Evolutionary conservation across 1,140 invertebrate species (phyloP).

Genomic region (Calosoma granatense): DNA sequence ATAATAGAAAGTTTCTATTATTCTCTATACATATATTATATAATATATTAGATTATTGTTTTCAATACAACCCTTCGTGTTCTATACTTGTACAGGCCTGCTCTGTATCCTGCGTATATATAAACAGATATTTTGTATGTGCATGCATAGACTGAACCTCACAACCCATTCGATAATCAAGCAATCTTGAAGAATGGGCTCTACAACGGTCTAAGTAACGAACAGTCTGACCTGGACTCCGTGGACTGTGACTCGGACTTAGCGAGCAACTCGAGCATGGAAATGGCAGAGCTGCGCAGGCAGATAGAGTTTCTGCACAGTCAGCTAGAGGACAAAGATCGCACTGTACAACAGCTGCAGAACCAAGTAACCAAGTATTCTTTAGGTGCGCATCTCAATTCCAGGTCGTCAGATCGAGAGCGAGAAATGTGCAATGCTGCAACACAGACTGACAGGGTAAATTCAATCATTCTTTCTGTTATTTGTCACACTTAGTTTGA

Average conservation of each 20-base stretch:
- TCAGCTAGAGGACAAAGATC: conserved; percentile 62
- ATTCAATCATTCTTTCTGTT: neutral
- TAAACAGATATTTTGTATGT: neutral
- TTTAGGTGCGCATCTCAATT: conserved; percentile 7
- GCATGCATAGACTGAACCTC: conserved; percentile 60
- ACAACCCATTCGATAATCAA: conserved; percentile 72
- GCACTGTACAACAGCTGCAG: conserved; percentile 54
- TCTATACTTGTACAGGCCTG: too few relatives aligned
- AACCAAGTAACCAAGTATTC: conserved; percentile 36
- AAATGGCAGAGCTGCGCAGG: conserved; percentile 63
- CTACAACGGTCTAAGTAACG: conserved; percentile 43
- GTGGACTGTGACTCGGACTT: conserved; percentile 36
- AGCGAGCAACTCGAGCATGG: conserved; percentile 43
- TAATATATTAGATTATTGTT: too few relatives aligned
- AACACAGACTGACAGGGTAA: conserved; percentile 63
- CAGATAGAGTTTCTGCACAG: conserved; percentile 69
- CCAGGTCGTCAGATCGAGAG: neutral
- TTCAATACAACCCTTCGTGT: too few relatives aligned
- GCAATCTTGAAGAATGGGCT: conserved; percentile 65
- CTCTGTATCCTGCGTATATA: too few relatives aligned
- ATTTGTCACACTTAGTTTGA: neutral
- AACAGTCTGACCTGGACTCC: conserved; percentile 24
- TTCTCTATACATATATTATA: too few relatives aligned
- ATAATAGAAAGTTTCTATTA: too few relatives aligned
- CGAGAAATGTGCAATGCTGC: conserved; percentile 48